Conservation (phyloP, 2,113 vertebrate species). For the Ptilonorhynchus violaceus region DNA sequence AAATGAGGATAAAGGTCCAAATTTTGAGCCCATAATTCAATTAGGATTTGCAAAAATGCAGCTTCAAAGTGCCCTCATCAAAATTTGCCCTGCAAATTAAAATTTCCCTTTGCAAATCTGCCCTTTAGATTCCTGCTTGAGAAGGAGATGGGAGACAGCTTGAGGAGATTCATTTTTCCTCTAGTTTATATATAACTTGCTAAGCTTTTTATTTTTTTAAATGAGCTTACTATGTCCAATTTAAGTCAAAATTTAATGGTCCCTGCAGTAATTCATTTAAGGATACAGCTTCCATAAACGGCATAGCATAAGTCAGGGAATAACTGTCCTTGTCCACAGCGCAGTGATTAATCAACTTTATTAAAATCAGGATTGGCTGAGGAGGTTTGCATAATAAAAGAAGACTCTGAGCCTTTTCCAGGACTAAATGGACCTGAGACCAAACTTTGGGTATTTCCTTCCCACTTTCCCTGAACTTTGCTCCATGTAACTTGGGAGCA, state of each 20-base stretch:
- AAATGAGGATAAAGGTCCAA: neutral
- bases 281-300: slow-evolving; percentile 45
- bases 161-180: slow-evolving; percentile 33
- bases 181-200: slow-evolving; percentile 59
- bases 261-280: slow-evolving; percentile 64
- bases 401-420: neutral
- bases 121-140: slow-evolving; percentile 15
- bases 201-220: slow-evolving; percentile 61
- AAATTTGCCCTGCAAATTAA: slow-evolving; percentile 14
- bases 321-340: slow-evolving; percentile 36
- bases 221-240: slow-evolving; percentile 59
- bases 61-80: neutral
- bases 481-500: neutral
- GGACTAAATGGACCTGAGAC: neutral
- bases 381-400: slow-evolving; percentile 44
- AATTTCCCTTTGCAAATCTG: slow-evolving; percentile 12
- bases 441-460: neutral
- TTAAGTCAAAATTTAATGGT: slow-evolving; percentile 69
- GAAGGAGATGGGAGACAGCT: neutral
- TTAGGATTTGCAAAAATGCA: neutral
- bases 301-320: slow-evolving; percentile 42
- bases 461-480: neutral
- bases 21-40: neutral
- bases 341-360: slow-evolving; percentile 53
- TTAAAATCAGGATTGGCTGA: slow-evolving; percentile 51